Conservation (phyloP, 2,797 vertebrate genomes). For the Limosa lapponica region DNA sequence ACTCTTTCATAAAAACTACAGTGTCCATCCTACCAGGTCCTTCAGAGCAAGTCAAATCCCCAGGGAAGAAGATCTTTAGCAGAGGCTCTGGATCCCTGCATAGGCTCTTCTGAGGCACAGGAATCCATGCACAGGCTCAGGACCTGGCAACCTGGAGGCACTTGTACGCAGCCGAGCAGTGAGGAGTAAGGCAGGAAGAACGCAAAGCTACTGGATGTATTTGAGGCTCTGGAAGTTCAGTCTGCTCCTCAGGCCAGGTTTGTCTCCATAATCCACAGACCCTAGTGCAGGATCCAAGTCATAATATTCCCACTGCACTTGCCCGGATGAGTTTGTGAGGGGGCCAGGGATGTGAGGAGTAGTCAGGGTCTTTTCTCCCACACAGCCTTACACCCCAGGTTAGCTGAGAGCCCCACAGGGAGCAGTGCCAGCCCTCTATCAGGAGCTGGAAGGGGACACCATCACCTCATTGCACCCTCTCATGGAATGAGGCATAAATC, state of each 20-base stretch:
- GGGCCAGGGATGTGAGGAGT: rapidly evolving
- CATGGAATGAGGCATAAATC: not conserved
- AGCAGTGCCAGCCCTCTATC: not conserved
- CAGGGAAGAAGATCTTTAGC: not conserved
- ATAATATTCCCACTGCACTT: not conserved
- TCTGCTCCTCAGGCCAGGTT: not conserved
- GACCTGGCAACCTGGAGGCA: not conserved
- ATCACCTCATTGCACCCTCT: rapidly evolving
- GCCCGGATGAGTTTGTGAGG: not conserved
- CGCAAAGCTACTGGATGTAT: not conserved
- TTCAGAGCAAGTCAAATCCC: not conserved
- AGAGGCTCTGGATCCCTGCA: not conserved
- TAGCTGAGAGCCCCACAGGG: not conserved
- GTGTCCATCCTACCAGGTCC: not conserved
- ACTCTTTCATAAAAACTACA: not conserved
- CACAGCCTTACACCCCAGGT: rapidly evolving
- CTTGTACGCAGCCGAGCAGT: rapidly evolving
- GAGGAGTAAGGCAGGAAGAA: not conserved
- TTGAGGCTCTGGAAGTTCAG: not conserved
- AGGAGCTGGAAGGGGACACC: not conserved
- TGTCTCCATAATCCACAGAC: rapidly evolving
- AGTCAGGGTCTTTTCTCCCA: not conserved
- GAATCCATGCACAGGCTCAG: not conserved
- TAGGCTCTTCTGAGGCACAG: not conserved
- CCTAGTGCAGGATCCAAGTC: not conserved